Base-by-base conservation (phyloP, 1,140 invertebrate genomes). In the Diorhabda sublineata region DNA sequence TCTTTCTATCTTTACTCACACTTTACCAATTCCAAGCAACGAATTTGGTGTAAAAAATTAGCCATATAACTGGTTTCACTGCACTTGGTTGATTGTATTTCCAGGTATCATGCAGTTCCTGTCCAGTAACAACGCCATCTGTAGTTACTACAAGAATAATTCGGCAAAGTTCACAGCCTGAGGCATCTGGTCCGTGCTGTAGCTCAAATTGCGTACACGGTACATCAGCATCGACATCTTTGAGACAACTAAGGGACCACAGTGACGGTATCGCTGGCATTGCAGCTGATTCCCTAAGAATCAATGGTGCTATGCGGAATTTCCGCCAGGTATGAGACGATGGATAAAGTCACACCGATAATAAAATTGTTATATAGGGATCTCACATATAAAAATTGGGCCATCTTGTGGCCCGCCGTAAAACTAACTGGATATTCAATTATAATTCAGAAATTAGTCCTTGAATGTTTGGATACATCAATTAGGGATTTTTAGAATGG, bases 281-380 rank as follows among this genome's bases (percentile, higher is more conserved):
- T 77, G 96, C 96, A 2, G 95, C 95, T n/a, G 96, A 98, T 83
- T 97, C 95, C 45, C 87, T 98, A 75, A 87, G 96, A 73, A 95
- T 98, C 83, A 98, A 98, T 84, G 96, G 97, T 62, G 96, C 95
- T 70, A 94, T 98, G 84, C 87, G 95, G 74, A 95, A 95, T 76
- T 98, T 98, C 83, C 95, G 95, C 84, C 95, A 98, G 91, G 94
- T 95, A 88, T 75, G 77, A 75, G 64, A 58, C 62, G 70, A 71
- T 45, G 60, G 42, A 58, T n/a, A 45, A 9, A 11, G 11, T 7
- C 43, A 58, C 59, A 52, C 6, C 47, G 47, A 52, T 52, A n/a
- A 52, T n/a, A 52, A 3, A 52, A 6, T 8, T n/a, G 6, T 52
- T 52, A 52, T 52, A 6, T 52, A 52, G 47, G 47, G 4, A 52